Evolutionary conservation across 2,888 invertebrate genomes (phyloP).

Genomic region (Leucozona laternaria): DNA sequence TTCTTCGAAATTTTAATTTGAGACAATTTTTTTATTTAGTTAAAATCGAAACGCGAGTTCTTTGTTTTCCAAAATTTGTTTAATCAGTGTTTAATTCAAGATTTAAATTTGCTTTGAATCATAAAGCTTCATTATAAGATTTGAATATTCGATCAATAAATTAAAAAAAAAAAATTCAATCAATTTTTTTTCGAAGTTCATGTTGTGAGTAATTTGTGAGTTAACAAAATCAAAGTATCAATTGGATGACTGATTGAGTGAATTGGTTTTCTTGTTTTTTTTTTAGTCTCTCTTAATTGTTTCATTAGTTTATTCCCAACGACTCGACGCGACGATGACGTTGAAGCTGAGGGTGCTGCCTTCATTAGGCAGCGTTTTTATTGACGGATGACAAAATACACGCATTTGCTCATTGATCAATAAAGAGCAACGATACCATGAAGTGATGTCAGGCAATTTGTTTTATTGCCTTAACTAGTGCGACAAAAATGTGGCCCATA

Average conservation of each 20-base stretch:
- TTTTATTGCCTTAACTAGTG: slow-evolving; percentile 32
- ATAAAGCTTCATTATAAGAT: background rate
- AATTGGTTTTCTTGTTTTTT: background rate
- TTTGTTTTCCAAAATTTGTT: no score
- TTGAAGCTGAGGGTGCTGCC: background rate
- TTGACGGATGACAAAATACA: slow-evolving; percentile 39
- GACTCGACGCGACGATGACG: background rate
- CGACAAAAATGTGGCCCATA: background rate
- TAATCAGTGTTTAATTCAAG: no score
- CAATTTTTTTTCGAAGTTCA: background rate
- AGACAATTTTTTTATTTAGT: no score
- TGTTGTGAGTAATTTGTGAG: slow-evolving; percentile 6
- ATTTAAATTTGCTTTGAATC: no score
- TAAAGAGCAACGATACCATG: slow-evolving; percentile 11
- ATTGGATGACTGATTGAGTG: slow-evolving; percentile 24
- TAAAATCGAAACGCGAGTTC: no score
- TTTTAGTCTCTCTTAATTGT: slow-evolving; percentile 10
- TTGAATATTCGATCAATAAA: no score
- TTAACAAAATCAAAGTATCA: slow-evolving; percentile 31
- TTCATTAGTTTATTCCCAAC: slow-evolving; percentile 15
- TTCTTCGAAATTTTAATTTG: no score
- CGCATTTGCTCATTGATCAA: slow-evolving; percentile 12
- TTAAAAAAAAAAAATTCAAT: slow-evolving; percentile 80
- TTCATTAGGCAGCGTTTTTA: slow-evolving; percentile 18
- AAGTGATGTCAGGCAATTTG: slow-evolving; percentile 7